Percentiles rank a stretch among this genome's conserved stretches.
These are phyloP conservation scores for Cryptoblepharus egeriae DNA, from an alignment of 2,797 vertebrate species.

Conservation along the genomic window DNA sequence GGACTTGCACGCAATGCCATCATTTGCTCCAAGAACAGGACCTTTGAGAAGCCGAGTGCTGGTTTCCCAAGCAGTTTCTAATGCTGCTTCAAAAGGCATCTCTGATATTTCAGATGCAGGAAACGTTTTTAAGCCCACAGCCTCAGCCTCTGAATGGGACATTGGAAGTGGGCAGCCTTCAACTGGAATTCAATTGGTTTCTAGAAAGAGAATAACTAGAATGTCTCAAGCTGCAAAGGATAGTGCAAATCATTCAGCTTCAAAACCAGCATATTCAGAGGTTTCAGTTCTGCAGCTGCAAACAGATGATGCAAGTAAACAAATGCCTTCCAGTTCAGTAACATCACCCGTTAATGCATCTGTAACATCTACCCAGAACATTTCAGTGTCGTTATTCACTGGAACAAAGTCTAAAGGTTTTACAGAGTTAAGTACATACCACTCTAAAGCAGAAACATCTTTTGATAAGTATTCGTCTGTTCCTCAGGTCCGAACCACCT, in stretches of 20 bases:
- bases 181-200: conserved; percentile 38
- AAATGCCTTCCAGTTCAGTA: conserved; percentile 25
- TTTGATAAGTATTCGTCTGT: conserved; percentile 26
- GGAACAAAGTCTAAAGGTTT: conserved; percentile 36
- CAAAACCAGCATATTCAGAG: conserved; percentile 22
- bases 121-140: conserved; percentile 24
- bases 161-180: conserved; percentile 42
- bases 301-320: conserved; percentile 53
- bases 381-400: conserved; percentile 45
- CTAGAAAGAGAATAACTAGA: neutral
- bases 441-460: conserved; percentile 28
- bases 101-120: conserved; percentile 43
- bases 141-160: conserved; percentile 46
- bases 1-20: rapidly evolving
- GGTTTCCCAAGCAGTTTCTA: conserved; percentile 12
- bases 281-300: conserved; percentile 52
- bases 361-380: neutral
- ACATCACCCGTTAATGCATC: conserved; percentile 11
- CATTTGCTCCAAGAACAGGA: neutral
- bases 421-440: conserved; percentile 27
- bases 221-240: conserved; percentile 40
- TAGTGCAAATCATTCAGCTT: conserved; percentile 42
- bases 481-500: neutral
- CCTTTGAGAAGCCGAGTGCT: neutral
- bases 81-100: conserved; percentile 31